Conservation (phyloP, 2,888 invertebrate genomes). For the Napeogenes sylphis region DNA sequence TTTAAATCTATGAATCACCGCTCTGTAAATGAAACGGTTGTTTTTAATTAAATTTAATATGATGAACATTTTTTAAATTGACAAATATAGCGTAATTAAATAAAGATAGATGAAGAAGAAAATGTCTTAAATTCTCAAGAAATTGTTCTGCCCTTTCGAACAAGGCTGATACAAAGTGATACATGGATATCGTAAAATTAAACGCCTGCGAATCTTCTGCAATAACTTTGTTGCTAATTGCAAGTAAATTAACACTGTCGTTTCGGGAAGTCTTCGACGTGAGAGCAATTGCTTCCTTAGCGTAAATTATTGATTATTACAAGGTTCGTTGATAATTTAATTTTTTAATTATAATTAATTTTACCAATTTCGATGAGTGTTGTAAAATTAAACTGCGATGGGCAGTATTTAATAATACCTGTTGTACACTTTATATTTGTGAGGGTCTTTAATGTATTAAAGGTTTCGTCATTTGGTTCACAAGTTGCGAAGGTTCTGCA, state of each 20-base stretch:
- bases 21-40: too few species aligned
- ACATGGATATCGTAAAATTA: constrained; percentile 13
- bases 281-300: constrained; percentile 8
- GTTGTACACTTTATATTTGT: background rate
- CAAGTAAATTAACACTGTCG: constrained; percentile 17
- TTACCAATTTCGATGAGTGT: background rate
- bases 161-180: constrained; percentile 3
- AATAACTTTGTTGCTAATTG: constrained; percentile 17
- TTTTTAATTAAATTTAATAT: too few species aligned
- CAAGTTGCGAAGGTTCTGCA: background rate
- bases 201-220: constrained; percentile 6
- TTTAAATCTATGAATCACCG: too few species aligned
- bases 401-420: background rate
- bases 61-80: background rate
- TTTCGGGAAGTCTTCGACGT: constrained; percentile 13
- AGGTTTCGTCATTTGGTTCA: constrained; percentile 4
- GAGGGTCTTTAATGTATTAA: constrained; percentile 4
- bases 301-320: constrained; percentile 14
- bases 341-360: constrained; percentile 2
- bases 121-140: background rate
- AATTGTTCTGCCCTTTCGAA: constrained; percentile 3
- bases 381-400: too few species aligned
- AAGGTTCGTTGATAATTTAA: constrained; percentile 3
- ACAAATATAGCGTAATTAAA: background rate
- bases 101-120: background rate